A percentile compares a stretch with the other conserved stretches of the same genome.
phyloP scores from a whole-genome alignment of 2,888 invertebrate genomes.

The Apamea monoglypha region DNA sequence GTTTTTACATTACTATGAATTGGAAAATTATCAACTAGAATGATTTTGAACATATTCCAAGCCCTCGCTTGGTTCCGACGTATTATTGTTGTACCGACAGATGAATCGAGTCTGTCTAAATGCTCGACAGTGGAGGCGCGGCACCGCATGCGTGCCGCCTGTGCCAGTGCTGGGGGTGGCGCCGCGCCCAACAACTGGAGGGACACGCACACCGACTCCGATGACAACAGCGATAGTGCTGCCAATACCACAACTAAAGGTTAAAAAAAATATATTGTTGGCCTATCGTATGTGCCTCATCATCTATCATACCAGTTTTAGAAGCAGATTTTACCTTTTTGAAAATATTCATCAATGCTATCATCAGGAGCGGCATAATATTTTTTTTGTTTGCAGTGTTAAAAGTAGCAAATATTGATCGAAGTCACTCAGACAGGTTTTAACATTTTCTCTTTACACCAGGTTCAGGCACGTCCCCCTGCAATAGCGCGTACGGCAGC shows the following conservation, averaged over 20 bases:
- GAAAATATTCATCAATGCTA: background rate
- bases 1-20: background rate
- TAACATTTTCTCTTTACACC: constrained; percentile 1
- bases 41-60: constrained; percentile 9
- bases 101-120: constrained; percentile 92
- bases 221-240: constrained; percentile 88
- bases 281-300: background rate
- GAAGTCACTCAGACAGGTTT: background rate
- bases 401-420: background rate
- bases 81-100: constrained; percentile 78
- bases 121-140: constrained; percentile 92
- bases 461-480: constrained; percentile 87
- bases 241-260: constrained; percentile 89
- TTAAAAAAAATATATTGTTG: constrained; percentile 47
- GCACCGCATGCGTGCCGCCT: constrained; percentile 86
- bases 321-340: background rate
- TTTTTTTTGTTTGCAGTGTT: background rate
- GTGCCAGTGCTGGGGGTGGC: constrained; percentile 70
- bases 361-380: background rate
- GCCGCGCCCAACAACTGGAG: constrained; percentile 75
- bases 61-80: constrained; percentile 51
- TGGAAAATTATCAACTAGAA: constrained; percentile 3
- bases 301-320: background rate
- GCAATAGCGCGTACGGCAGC: constrained; percentile 87
- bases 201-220: constrained; percentile 86